A percentile compares a stretch with the other conserved stretches of the same genome.
These are phyloP conservation scores for Charaxes varanes DNA, from an alignment of 1,140 invertebrate species.

Conservation along the genomic window DNA sequence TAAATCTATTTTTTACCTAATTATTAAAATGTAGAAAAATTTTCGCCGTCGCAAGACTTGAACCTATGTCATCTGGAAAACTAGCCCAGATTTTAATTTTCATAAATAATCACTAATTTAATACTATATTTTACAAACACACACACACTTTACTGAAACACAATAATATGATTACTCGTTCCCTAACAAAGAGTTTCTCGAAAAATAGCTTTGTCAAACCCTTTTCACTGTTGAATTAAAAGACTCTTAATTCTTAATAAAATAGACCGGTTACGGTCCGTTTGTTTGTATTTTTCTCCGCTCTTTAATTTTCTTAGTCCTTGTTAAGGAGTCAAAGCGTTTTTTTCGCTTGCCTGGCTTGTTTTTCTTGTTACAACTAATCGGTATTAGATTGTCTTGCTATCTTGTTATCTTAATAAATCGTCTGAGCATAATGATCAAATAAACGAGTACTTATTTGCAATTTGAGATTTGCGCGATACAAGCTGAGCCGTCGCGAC, in stretches of 20 bases:
- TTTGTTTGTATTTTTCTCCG: constrained; percentile 37
- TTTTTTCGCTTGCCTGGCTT: constrained; percentile 13
- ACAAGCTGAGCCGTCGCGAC: too few species aligned
- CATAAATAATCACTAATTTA: too few species aligned
- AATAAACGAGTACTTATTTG: too few species aligned
- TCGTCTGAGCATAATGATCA: background rate
- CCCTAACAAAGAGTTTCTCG: constrained; percentile 34
- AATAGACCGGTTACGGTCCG: constrained; percentile 32
- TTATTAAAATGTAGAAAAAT: too few species aligned
- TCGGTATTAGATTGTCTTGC: constrained; percentile 11
- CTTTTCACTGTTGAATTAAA: constrained; percentile 41
- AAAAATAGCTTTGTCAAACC: constrained; percentile 39
- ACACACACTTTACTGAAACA: background rate
- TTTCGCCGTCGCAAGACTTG: too few species aligned
- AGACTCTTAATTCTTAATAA: constrained; percentile 45
- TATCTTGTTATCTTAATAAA: constrained; percentile 3
- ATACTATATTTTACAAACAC: too few species aligned
- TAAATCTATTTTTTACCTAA: too few species aligned
- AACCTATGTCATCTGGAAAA: too few species aligned
- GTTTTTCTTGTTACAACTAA: constrained; percentile 12
- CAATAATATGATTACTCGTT: constrained; percentile 30
- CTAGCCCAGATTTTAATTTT: too few species aligned
- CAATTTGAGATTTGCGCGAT: too few species aligned
- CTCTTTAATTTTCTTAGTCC: constrained; percentile 32
- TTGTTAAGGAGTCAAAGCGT: constrained; percentile 24